phyloP scores from a whole-genome alignment of 2,797 vertebrate genomes.

The Danio kyathit region DNA sequence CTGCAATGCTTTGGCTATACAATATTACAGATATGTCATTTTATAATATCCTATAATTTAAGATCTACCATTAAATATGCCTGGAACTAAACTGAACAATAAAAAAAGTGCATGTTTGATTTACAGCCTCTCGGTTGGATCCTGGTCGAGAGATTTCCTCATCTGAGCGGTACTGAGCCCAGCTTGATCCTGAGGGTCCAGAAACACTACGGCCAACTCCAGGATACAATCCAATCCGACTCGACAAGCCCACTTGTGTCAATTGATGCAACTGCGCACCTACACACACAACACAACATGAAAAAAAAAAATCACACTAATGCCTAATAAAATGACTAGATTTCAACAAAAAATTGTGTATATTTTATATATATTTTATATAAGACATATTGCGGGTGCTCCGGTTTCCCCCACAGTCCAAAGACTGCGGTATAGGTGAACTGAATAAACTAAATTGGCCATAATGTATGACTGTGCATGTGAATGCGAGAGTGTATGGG shows the following conservation, averaged over 20 bases:
- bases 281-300: conserved; percentile 60
- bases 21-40: neutral
- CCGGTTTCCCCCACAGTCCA: too few relatives aligned
- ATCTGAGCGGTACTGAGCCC: conserved; percentile 87
- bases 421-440: too few relatives aligned
- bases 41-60: neutral
- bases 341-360: neutral
- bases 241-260: conserved; percentile 95
- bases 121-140: conserved; percentile 88
- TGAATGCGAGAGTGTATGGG: too few relatives aligned
- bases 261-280: conserved; percentile 96
- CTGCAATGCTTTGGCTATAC: neutral
- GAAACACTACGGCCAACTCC: conserved; percentile 89
- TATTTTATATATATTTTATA: too few relatives aligned
- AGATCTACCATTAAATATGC: neutral
- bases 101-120: conserved; percentile 64
- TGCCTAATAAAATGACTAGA: neutral
- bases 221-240: conserved; percentile 89
- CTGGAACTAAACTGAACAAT: neutral
- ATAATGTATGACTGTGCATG: too few relatives aligned
- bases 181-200: conserved; percentile 87
- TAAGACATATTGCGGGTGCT: too few relatives aligned
- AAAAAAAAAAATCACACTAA: neutral
- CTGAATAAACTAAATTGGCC: too few relatives aligned
- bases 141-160: conserved; percentile 85